phyloP scores from a whole-genome alignment of 2,888 invertebrate species.

The Amphipyra berbera region DNA sequence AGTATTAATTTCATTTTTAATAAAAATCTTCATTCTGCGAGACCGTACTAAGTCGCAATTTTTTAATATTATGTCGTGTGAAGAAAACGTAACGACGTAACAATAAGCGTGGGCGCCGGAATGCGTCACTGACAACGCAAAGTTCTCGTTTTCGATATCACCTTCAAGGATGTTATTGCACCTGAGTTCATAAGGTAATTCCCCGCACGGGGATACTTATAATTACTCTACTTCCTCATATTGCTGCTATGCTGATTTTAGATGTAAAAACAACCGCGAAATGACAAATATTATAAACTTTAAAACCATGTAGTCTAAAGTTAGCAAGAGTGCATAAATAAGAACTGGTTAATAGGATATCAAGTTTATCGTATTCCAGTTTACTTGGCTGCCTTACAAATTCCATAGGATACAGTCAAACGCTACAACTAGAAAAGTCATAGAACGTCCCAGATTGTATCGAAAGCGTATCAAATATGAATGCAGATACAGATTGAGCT shows the following conservation, averaged over 20 bases:
- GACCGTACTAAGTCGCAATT: background rate
- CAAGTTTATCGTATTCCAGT: background rate
- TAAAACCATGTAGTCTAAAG: background rate
- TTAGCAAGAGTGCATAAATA: background rate
- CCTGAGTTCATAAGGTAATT: constrained; percentile 39
- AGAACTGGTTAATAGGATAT: background rate
- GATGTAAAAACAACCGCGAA: too few relatives aligned
- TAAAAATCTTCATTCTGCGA: background rate
- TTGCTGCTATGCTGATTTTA: constrained; percentile 21
- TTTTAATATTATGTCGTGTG: background rate
- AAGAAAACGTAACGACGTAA: constrained; percentile 4
- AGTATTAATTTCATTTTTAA: too few relatives aligned
- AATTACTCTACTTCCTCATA: constrained; percentile 35
- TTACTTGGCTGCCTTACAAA: background rate
- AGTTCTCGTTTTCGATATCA: constrained; percentile 34
- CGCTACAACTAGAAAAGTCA: background rate
- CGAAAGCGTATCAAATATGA: too few relatives aligned
- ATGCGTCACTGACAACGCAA: constrained; percentile 21
- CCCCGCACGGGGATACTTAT: constrained; percentile 25
- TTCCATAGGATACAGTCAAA: background rate
- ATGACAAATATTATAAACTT: too few relatives aligned
- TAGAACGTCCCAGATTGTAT: background rate
- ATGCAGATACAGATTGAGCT: too few relatives aligned
- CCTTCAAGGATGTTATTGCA: constrained; percentile 44
- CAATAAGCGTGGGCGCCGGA: constrained; percentile 22